Percentiles rank a stretch among this genome's conserved stretches.
Conservation (phyloP, 1,140 invertebrate genomes). For the Drosophila ambigua region DNA sequence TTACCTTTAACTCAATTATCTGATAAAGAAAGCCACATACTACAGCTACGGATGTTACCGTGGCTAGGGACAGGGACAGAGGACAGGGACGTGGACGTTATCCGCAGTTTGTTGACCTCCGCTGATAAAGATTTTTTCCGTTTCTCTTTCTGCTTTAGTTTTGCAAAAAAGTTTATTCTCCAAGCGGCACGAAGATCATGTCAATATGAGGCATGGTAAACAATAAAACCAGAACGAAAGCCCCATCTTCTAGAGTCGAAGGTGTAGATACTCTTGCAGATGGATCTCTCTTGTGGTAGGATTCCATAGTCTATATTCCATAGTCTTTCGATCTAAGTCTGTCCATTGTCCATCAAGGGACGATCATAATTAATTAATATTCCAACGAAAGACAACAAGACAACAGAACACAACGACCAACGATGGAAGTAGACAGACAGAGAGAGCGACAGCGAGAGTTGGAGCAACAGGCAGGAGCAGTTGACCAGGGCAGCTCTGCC, state of each 20-base stretch:
- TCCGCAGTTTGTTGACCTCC: constrained; percentile 69
- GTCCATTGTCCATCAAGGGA: constrained; percentile 7
- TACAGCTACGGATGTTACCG: no score
- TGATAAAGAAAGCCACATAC: constrained; percentile 54
- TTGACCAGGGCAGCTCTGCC: constrained; percentile 23
- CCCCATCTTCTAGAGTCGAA: neutral
- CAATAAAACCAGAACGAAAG: constrained; percentile 14
- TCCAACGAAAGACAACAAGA: constrained; percentile 45
- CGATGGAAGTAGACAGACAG: constrained; percentile 13
- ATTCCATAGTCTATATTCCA: no score
- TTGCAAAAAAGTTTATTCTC: constrained; percentile 64
- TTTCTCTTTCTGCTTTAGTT: constrained; percentile 9
- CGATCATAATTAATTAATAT: constrained; percentile 34
- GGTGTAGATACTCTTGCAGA: no score
- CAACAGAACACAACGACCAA: constrained; percentile 27
- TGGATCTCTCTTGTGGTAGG: no score
- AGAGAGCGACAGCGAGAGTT: neutral
- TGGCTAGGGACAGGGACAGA: neutral
- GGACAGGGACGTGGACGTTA: constrained; percentile 15
- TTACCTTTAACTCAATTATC: constrained; percentile 70
- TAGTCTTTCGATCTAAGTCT: no score
- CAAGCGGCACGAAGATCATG: constrained; percentile 66
- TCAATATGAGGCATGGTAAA: constrained; percentile 52
- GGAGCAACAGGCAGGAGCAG: constrained; percentile 1
- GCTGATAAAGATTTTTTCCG: constrained; percentile 69